These are phyloP conservation scores for Chaetodon auriga DNA, from an alignment of 2,113 vertebrate species.

Conservation along the genomic window DNA sequence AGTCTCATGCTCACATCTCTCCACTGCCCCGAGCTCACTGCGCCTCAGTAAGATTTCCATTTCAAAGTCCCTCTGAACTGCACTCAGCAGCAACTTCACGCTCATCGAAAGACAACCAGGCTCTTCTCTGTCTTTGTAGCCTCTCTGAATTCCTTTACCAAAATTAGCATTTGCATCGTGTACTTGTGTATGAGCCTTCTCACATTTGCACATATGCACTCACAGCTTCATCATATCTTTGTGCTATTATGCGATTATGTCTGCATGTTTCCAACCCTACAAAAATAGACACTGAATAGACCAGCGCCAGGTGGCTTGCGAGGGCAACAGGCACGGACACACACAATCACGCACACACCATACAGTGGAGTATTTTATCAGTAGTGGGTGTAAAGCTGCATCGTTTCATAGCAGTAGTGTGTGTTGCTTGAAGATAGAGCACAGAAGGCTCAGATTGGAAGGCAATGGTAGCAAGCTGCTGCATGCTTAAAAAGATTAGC, in stretches of 20 bases:
- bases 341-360: neutral
- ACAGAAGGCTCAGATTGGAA: slow-evolving; percentile 48
- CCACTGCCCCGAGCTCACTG: slow-evolving; percentile 51
- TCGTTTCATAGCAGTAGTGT: slow-evolving; percentile 49
- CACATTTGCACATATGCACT: neutral
- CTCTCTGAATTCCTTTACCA: slow-evolving; percentile 34
- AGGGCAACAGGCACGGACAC: slow-evolving; percentile 1
- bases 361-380: slow-evolving; percentile 60
- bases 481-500: slow-evolving; percentile 68
- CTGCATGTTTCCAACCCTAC: slow-evolving; percentile 4
- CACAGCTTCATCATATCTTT: neutral
- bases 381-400: slow-evolving; percentile 52
- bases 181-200: neutral
- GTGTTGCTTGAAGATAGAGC: slow-evolving; percentile 64
- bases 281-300: slow-evolving; percentile 6
- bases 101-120: slow-evolving; percentile 23
- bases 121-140: slow-evolving; percentile 4
- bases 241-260: neutral
- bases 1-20: slow-evolving; percentile 44
- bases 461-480: slow-evolving; percentile 62
- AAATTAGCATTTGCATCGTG: slow-evolving; percentile 13
- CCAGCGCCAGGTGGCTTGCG: slow-evolving; percentile 1
- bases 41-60: slow-evolving; percentile 65
- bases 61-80: slow-evolving; percentile 68
- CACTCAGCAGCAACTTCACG: slow-evolving; percentile 55